A percentile compares a stretch with the other conserved stretches of the same genome.
phyloP scores from a whole-genome alignment of 2,888 invertebrate genomes.

The Agrilus cyanescens region DNA sequence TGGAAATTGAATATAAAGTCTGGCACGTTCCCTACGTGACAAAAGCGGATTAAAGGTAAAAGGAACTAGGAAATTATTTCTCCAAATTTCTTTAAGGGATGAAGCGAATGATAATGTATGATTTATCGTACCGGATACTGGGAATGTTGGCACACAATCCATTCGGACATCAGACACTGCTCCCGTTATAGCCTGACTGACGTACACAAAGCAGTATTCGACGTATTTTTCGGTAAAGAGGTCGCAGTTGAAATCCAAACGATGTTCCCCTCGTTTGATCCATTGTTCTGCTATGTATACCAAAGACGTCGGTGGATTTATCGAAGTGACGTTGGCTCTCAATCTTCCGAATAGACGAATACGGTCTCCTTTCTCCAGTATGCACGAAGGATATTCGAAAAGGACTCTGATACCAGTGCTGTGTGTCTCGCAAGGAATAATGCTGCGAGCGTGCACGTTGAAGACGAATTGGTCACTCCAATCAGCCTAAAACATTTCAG shows the following conservation, averaged over 20 bases:
- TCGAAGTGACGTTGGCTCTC: constrained; percentile 54
- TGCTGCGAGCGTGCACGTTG: constrained; percentile 72
- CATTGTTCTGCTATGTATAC: constrained; percentile 55
- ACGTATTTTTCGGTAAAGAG: constrained; percentile 72
- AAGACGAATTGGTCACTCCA: constrained; percentile 79
- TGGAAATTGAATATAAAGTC: constrained; percentile 1
- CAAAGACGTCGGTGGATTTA: constrained; percentile 51
- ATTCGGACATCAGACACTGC: constrained; percentile 75
- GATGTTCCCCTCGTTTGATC: constrained; percentile 59
- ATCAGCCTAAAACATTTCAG: constrained; percentile 46
- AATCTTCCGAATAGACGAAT: constrained; percentile 70
- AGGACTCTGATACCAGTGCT: constrained; percentile 61
- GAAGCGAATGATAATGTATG: too few species aligned
- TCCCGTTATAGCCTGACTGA: constrained; percentile 72
- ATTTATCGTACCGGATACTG: constrained; percentile 53
- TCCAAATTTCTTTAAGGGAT: too few species aligned
- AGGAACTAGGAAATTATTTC: too few species aligned
- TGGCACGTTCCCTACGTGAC: too few species aligned
- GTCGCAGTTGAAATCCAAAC: constrained; percentile 66
- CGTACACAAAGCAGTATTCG: constrained; percentile 82
- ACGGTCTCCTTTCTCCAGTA: constrained; percentile 61
- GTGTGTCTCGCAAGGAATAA: constrained; percentile 69
- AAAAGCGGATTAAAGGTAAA: too few species aligned
- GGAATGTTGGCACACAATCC: constrained; percentile 74
- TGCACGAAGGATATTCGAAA: constrained; percentile 76